These are phyloP conservation scores for Poeciliopsis gracilis DNA, from an alignment of 2,797 vertebrate genomes.

Conservation along the genomic window DNA sequence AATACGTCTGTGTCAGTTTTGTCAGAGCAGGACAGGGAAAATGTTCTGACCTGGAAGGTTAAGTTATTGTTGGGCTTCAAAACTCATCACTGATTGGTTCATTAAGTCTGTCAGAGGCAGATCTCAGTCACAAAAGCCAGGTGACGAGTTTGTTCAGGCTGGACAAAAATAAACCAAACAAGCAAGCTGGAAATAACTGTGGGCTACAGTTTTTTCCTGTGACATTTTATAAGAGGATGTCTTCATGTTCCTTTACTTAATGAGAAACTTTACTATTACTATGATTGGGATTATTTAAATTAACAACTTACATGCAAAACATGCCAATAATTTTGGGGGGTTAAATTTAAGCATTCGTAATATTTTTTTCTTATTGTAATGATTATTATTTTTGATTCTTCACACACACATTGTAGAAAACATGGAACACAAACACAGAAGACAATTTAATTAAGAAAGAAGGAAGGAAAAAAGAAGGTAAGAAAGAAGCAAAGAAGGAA, in stretches of 20 bases:
- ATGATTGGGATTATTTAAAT: too few species aligned
- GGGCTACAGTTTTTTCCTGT: background rate
- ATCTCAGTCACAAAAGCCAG: background rate
- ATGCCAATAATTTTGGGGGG: background rate
- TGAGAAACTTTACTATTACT: too few species aligned
- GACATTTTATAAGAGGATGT: background rate
- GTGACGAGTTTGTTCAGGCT: background rate
- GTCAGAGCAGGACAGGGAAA: background rate
- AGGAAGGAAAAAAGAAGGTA: too few species aligned
- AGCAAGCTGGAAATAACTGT: background rate
- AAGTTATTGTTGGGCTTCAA: background rate
- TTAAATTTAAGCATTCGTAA: background rate
- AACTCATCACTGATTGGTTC: conserved; percentile 9
- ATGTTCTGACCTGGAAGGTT: background rate
- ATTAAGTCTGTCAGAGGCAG: conserved; percentile 4
- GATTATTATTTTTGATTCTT: background rate
- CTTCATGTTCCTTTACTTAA: background rate
- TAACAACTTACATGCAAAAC: too few species aligned
- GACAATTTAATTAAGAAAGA: background rate
- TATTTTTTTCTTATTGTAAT: background rate
- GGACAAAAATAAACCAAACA: background rate
- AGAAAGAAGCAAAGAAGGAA: too few species aligned
- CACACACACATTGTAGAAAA: background rate
- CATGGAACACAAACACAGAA: background rate
- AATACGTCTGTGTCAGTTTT: conserved; percentile 1